These are phyloP conservation scores for Columbina picui DNA, from an alignment of 2,113 vertebrate species.

Conservation along the genomic window DNA sequence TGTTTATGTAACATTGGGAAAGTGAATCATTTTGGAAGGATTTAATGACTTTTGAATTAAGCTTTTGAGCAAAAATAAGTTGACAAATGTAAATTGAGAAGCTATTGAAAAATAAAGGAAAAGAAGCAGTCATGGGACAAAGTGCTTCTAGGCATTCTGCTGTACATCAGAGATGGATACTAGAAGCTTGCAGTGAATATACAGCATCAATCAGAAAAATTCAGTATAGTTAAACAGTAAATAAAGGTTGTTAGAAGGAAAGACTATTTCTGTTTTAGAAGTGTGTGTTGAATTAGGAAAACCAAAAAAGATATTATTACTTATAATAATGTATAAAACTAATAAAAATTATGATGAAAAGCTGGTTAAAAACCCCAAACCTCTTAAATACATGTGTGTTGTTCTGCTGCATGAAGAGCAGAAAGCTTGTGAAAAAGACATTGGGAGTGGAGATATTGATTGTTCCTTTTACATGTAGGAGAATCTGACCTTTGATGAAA, in stretches of 20 bases:
- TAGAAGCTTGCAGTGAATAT: neutral
- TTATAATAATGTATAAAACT: neutral
- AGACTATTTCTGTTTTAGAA: neutral
- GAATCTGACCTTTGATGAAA: neutral
- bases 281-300: neutral
- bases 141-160: neutral
- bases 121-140: neutral
- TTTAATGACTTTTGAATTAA: neutral
- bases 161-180: neutral
- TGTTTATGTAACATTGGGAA: neutral
- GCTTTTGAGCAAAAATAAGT: neutral
- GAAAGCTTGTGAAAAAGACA: neutral
- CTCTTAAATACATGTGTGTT: neutral
- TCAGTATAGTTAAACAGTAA: neutral
- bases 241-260: neutral
- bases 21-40: neutral
- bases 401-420: neutral
- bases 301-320: neutral
- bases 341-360: neutral
- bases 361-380: neutral
- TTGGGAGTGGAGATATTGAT: neutral
- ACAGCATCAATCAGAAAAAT: neutral
- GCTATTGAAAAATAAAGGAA: neutral
- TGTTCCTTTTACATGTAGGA: neutral
- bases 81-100: neutral